These are phyloP conservation scores for Heliconius ismenius DNA, from an alignment of 2,888 invertebrate genomes.

Conservation along the genomic window DNA sequence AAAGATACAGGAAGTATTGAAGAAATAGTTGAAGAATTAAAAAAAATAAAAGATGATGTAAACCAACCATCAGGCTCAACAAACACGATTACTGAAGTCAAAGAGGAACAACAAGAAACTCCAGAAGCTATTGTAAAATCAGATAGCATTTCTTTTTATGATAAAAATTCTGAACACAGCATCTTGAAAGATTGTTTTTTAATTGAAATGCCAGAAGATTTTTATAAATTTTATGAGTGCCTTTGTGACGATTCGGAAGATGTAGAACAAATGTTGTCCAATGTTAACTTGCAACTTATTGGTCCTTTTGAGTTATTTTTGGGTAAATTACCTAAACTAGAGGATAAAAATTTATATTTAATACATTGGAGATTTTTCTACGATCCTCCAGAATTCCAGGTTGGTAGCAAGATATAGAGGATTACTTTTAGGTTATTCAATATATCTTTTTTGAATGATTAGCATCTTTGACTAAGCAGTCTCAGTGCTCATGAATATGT, in stretches of 20 bases:
- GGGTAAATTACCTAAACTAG: slow-evolving; percentile 82
- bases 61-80: slow-evolving; percentile 10
- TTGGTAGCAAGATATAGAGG: slow-evolving; percentile 51
- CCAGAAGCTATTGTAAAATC: slow-evolving; percentile 20
- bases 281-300: slow-evolving; percentile 87
- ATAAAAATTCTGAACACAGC: slow-evolving; percentile 73
- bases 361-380: slow-evolving; percentile 95
- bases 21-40: slow-evolving; percentile 8
- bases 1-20: slow-evolving; percentile 2
- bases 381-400: slow-evolving; percentile 97
- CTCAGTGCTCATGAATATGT: too few relatives aligned
- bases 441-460: too few relatives aligned
- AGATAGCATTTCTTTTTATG: slow-evolving; percentile 61
- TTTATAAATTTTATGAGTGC: slow-evolving; percentile 91
- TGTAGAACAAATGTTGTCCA: slow-evolving; percentile 84
- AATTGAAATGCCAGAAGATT: slow-evolving; percentile 94
- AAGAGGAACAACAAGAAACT: slow-evolving; percentile 1
- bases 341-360: slow-evolving; percentile 84
- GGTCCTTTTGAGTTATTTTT: slow-evolving; percentile 93
- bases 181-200: slow-evolving; percentile 89
- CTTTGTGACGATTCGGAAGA: slow-evolving; percentile 78
- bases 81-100: slow-evolving; percentile 11
- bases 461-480: too few relatives aligned
- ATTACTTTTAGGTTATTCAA: neutral
- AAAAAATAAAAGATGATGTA: slow-evolving; percentile 9